Conservation (phyloP, 2,888 invertebrate genomes). For the Nomada flava region DNA sequence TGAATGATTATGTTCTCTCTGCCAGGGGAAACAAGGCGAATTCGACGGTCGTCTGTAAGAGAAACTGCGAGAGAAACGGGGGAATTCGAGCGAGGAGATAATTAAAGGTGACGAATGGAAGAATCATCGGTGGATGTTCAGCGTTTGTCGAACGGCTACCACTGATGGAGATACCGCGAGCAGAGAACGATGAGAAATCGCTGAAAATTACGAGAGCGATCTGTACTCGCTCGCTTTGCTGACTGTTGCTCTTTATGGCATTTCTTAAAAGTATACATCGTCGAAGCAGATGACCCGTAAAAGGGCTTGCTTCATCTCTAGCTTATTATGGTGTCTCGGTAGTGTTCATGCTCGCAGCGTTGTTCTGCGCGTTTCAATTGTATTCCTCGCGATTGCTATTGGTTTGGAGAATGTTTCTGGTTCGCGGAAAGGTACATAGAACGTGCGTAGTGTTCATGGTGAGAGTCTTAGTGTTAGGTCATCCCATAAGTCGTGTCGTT, state of each 20-base stretch:
- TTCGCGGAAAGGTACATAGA: neutral
- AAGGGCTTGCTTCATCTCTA: neutral
- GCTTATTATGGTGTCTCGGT: neutral
- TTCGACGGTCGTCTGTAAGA: slow-evolving; percentile 7
- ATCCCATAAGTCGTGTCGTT: too few species aligned
- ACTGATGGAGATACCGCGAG: slow-evolving; percentile 15
- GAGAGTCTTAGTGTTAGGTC: too few species aligned
- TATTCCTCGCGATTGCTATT: neutral
- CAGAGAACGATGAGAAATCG: slow-evolving; percentile 49
- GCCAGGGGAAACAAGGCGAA: neutral
- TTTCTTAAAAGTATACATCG: slow-evolving; percentile 13
- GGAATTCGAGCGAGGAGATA: slow-evolving; percentile 56
- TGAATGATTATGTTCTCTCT: slow-evolving; percentile 55
- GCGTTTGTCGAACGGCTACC: slow-evolving; percentile 33
- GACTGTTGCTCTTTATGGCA: neutral
- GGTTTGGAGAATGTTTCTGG: neutral
- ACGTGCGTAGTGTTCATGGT: too few species aligned
- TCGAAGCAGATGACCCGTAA: neutral
- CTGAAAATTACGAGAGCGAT: slow-evolving; percentile 56
- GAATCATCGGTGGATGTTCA: slow-evolving; percentile 60
- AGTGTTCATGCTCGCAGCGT: neutral
- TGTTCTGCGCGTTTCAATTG: neutral
- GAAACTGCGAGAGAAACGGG: slow-evolving; percentile 22
- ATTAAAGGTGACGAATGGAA: slow-evolving; percentile 60
- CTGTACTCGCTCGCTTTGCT: slow-evolving; percentile 33